Conservation (phyloP, 2,888 invertebrate species). For the Geotrupes spiniger region DNA sequence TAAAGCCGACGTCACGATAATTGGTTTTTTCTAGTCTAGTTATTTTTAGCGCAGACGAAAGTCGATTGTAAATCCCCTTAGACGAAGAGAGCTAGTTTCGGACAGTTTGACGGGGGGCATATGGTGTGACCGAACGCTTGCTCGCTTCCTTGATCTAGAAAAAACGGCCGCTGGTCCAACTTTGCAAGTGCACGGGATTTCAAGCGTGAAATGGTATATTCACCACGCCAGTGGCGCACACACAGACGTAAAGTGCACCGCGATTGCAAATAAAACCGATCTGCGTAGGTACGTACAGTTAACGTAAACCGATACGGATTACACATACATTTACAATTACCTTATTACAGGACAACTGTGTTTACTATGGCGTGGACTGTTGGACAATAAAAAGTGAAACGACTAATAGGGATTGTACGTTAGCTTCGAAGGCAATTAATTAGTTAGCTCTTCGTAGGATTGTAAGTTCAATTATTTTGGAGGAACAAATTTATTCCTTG, state of each 20-base stretch:
- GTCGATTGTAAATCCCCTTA: slow-evolving; percentile 16
- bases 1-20: no score
- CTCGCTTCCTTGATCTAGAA: slow-evolving; percentile 23
- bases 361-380: no score
- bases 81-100: slow-evolving; percentile 20
- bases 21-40: no score
- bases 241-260: slow-evolving; percentile 4
- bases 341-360: no score
- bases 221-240: slow-evolving; percentile 22
- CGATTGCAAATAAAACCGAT: slow-evolving; percentile 4
- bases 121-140: slow-evolving; percentile 22
- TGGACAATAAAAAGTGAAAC: no score
- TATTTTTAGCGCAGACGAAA: no score
- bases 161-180: slow-evolving; percentile 8
- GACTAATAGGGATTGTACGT: no score
- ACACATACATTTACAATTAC: background rate
- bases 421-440: no score
- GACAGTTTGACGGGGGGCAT: slow-evolving; percentile 14
- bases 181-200: slow-evolving; percentile 24
- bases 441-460: no score
- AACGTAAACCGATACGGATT: background rate
- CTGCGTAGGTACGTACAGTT: slow-evolving; percentile 1
- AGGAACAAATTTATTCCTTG: no score
- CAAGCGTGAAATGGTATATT: slow-evolving; percentile 31
- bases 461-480: no score